phyloP scores from a whole-genome alignment of 2,113 vertebrate species.

The Anser brachyrhynchus region DNA sequence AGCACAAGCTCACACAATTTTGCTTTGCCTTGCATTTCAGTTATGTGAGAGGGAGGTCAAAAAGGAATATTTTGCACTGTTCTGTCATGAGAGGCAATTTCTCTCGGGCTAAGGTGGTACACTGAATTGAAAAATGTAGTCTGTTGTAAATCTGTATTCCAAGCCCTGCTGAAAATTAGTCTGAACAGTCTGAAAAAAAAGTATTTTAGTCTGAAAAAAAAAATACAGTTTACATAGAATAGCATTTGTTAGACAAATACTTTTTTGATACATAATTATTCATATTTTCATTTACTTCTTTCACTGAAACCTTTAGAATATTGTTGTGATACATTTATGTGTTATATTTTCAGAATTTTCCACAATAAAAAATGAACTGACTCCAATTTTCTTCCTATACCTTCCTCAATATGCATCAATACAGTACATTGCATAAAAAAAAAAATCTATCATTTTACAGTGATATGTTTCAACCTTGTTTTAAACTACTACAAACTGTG shows the following conservation, averaged over 20 bases:
- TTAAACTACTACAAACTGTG: background rate
- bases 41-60: background rate
- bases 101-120: background rate
- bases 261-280: background rate
- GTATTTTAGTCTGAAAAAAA: background rate
- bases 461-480: background rate
- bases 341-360: background rate
- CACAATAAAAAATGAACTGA: background rate
- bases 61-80: background rate
- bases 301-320: background rate
- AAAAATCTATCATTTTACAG: background rate
- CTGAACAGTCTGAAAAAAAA: background rate
- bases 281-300: background rate
- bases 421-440: background rate
- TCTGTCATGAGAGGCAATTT: background rate
- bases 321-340: background rate
- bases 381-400: background rate
- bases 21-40: background rate
- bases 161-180: background rate
- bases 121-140: background rate
- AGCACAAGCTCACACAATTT: background rate
- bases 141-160: background rate
- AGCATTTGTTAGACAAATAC: background rate
- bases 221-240: background rate
- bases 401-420: background rate